Conservation (phyloP, 2,113 vertebrate genomes). For the Protobothrops flavoviridis region DNA sequence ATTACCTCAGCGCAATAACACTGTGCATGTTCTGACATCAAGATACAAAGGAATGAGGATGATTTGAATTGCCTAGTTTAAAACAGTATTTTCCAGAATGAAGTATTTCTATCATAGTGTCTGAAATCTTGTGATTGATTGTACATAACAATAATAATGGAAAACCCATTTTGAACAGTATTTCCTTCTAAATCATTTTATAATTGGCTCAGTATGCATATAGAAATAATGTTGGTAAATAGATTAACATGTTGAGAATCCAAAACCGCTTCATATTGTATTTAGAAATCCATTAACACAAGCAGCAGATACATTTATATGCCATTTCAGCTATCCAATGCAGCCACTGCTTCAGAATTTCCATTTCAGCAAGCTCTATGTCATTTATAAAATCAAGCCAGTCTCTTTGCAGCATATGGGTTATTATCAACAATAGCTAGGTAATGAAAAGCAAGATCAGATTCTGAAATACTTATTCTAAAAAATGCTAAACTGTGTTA, state of each 20-base stretch:
- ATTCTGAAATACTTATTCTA: background rate
- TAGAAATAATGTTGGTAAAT: background rate
- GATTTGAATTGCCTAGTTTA: background rate
- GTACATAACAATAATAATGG: background rate
- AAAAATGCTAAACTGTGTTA: slow-evolving; percentile 12
- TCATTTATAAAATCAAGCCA: slow-evolving; percentile 15
- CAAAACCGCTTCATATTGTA: background rate
- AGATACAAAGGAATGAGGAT: background rate
- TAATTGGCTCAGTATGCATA: background rate
- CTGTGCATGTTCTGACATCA: background rate
- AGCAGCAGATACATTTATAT: background rate
- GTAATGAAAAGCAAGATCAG: slow-evolving; percentile 12
- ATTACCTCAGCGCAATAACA: too few relatives aligned
- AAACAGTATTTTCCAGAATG: background rate
- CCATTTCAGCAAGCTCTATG: background rate
- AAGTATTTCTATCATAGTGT: background rate
- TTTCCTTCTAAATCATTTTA: background rate
- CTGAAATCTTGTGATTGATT: background rate
- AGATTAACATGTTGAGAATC: background rate
- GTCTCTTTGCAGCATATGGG: slow-evolving; percentile 9
- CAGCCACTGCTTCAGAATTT: background rate
- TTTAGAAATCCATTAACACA: background rate
- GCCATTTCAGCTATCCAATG: background rate
- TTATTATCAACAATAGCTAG: background rate
- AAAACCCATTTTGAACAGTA: background rate